phyloP scores from a whole-genome alignment of 2,797 vertebrate species.

The Macrochelys suwanniensis region DNA sequence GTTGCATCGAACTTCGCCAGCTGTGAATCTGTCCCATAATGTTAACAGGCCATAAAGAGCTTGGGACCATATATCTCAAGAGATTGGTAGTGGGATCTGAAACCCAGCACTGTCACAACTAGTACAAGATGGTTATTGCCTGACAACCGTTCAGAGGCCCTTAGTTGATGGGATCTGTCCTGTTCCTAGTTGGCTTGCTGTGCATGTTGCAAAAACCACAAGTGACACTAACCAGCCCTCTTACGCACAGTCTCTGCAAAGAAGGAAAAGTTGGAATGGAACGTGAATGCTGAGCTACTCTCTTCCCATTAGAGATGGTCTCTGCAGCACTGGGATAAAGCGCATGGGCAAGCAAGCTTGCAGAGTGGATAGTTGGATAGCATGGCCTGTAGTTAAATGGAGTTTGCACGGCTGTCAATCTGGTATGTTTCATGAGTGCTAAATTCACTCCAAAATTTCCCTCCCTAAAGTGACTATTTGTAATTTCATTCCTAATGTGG shows the following conservation, averaged over 20 bases:
- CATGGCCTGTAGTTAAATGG: not conserved
- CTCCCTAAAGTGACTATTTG: rapidly evolving
- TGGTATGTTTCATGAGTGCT: rapidly evolving
- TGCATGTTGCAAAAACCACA: not conserved
- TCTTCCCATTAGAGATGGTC: not conserved
- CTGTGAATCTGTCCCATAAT: not conserved
- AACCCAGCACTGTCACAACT: not conserved
- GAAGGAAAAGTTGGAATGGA: rapidly evolving
- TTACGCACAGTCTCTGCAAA: rapidly evolving
- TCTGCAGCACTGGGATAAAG: rapidly evolving
- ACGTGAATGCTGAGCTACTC: not conserved
- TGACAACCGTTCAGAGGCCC: not conserved
- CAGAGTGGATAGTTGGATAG: not conserved
- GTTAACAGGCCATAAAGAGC: not conserved
- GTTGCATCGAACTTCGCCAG: not conserved
- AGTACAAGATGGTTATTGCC: not conserved
- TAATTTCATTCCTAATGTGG: not conserved
- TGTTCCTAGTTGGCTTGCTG: not conserved
- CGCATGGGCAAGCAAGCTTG: rapidly evolving
- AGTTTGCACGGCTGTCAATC: not conserved
- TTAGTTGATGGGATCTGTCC: not conserved
- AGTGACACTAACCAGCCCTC: rapidly evolving
- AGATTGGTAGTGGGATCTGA: not conserved
- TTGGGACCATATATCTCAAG: not conserved
- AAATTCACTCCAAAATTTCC: not conserved